Conservation (phyloP, 2,888 invertebrate genomes). For the Ferdinandea cuprea region DNA sequence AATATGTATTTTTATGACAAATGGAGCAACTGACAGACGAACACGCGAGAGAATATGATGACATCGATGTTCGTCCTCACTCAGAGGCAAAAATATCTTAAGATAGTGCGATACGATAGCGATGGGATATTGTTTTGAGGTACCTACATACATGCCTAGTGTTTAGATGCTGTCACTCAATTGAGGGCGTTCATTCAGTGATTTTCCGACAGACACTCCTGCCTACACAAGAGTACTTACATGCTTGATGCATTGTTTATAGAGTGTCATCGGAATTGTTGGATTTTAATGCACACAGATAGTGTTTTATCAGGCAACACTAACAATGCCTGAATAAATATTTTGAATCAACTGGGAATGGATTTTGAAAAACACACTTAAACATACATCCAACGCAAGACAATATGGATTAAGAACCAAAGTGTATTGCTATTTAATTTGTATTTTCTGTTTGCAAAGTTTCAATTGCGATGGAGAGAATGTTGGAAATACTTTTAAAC, state of each 20-base stretch:
- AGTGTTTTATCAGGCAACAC: slow-evolving; percentile 75
- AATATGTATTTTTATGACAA: slow-evolving; percentile 70
- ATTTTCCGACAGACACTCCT: slow-evolving; percentile 55
- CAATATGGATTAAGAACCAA: slow-evolving; percentile 42
- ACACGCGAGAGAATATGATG: slow-evolving; percentile 65
- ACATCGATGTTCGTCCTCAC: slow-evolving; percentile 58
- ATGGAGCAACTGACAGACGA: slow-evolving; percentile 70
- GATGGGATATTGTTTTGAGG: neutral
- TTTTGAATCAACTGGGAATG: slow-evolving; percentile 74
- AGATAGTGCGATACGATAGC: neutral
- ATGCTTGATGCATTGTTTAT: slow-evolving; percentile 67
- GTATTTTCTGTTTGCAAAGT: slow-evolving; percentile 14
- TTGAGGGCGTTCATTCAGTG: slow-evolving; percentile 71
- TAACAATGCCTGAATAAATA: slow-evolving; percentile 73
- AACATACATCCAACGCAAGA: slow-evolving; percentile 25
- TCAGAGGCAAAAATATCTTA: slow-evolving; percentile 1
- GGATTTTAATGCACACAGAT: slow-evolving; percentile 74
- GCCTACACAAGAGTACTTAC: neutral
- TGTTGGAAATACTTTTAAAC: neutral
- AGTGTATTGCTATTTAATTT: slow-evolving; percentile 51
- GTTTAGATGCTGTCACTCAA: slow-evolving; percentile 68
- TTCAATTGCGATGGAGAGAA: neutral
- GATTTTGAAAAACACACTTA: slow-evolving; percentile 50
- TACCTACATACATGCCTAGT: neutral
- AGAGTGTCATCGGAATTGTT: slow-evolving; percentile 74